Conservation (phyloP, 1,140 invertebrate genomes). For the Holcopasites calliopsidis region DNA sequence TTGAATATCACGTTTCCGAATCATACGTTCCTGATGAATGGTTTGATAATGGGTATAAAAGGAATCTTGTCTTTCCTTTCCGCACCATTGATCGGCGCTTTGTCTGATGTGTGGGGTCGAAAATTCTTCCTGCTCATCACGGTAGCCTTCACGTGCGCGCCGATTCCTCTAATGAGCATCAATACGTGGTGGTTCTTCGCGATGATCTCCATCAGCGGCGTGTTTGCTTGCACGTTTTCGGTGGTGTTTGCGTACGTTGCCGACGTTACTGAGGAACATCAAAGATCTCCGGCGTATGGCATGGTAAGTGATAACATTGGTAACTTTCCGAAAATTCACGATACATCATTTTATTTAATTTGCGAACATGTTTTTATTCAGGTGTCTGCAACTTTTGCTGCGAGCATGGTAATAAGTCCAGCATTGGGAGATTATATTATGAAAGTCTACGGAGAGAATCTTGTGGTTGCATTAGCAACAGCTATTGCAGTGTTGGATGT, state of each 20-base stretch:
- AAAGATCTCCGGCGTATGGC: slow-evolving; percentile 97
- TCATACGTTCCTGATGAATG: slow-evolving; percentile 99
- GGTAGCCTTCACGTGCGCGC: slow-evolving; percentile 99
- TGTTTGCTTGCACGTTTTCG: slow-evolving; percentile 99
- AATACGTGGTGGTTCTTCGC: slow-evolving; percentile 99
- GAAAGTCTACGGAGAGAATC: slow-evolving; percentile 92
- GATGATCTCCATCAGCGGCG: slow-evolving; percentile 98
- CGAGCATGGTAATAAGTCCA: slow-evolving; percentile 98
- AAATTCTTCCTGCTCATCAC: slow-evolving; percentile 99
- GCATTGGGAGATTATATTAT: slow-evolving; percentile 97
- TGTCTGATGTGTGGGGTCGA: slow-evolving; percentile 98
- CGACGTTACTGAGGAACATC: slow-evolving; percentile 98
- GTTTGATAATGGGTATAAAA: slow-evolving; percentile 98
- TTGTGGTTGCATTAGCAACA: slow-evolving; percentile 98
- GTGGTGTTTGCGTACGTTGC: slow-evolving; percentile 99
- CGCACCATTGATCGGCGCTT: slow-evolving; percentile 97
- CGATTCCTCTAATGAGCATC: slow-evolving; percentile 99
- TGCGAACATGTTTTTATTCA: slow-evolving; percentile 66
- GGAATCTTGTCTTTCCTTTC: slow-evolving; percentile 98
- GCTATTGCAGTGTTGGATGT: slow-evolving; percentile 97
- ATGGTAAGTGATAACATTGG: too few relatives aligned
- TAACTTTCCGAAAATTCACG: too few relatives aligned
- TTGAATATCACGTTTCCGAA: slow-evolving; percentile 98
- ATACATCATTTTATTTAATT: neutral
- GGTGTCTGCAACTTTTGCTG: slow-evolving; percentile 98